Evolutionary conservation across 2,888 invertebrate species (phyloP).

Genomic region (Lasius platythorax): DNA sequence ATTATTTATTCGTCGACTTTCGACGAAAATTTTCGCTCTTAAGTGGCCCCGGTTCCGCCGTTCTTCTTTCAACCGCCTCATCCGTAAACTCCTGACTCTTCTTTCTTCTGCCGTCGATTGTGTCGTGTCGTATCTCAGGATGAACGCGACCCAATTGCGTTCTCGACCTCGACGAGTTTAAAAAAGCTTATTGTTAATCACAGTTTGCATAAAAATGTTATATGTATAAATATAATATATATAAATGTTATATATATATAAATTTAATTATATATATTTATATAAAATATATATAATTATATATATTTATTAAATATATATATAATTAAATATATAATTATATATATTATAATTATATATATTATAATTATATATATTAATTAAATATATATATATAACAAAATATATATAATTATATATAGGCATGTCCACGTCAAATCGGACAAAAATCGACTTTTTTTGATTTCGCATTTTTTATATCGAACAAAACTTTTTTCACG

Average conservation of each 20-base stretch:
- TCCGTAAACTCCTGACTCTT: slow-evolving; percentile 39
- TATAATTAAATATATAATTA: too few species aligned
- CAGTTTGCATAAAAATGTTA: neutral
- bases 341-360: too few species aligned
- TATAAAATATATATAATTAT: neutral
- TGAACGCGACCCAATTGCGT: slow-evolving; percentile 27
- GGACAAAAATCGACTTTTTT: too few species aligned
- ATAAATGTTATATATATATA: neutral
- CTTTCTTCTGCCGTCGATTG: slow-evolving; percentile 29
- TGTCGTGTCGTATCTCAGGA: slow-evolving; percentile 12
- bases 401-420: too few species aligned
- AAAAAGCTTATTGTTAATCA: neutral
- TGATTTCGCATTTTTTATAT: too few species aligned
- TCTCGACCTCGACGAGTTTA: neutral
- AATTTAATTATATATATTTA: neutral
- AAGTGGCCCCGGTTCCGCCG: slow-evolving; percentile 60
- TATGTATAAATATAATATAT: neutral
- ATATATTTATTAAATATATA: neutral
- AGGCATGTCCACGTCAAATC: too few species aligned
- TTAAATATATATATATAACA: too few species aligned
- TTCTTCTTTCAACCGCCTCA: slow-evolving; percentile 40
- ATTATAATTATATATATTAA: too few species aligned
- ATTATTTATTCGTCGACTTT: slow-evolving; percentile 81
- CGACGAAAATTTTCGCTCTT: slow-evolving; percentile 73
- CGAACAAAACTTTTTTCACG: too few species aligned